These are phyloP conservation scores for Atethmia centrago DNA, from an alignment of 2,888 invertebrate species.

Conservation along the genomic window DNA sequence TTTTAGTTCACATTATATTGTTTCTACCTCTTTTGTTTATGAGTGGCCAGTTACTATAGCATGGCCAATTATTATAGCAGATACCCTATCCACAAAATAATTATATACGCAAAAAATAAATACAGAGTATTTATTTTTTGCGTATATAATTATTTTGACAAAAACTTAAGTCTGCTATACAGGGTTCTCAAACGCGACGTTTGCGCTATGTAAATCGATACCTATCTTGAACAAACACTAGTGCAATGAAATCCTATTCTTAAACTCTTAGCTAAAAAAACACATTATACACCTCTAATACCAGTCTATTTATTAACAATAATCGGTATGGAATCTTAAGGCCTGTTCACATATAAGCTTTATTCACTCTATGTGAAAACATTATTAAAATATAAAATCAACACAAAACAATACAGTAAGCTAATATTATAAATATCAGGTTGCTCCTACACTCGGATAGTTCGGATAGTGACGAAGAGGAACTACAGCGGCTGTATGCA, in stretches of 20 bases:
- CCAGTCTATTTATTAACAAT: background rate
- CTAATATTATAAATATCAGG: slow-evolving; percentile 56
- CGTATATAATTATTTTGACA: no score
- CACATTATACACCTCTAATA: background rate
- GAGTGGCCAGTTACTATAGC: no score
- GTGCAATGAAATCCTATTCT: background rate
- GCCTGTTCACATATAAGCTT: slow-evolving; percentile 52
- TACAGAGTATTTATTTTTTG: no score
- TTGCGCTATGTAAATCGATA: no score
- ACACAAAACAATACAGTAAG: slow-evolving; percentile 20
- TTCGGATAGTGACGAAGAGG: slow-evolving; percentile 54
- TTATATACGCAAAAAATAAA: background rate
- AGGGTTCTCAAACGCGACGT: background rate
- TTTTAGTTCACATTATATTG: no score
- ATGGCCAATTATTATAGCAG: no score
- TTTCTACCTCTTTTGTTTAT: no score
- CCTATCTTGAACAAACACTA: background rate
- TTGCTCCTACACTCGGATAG: slow-evolving; percentile 52
- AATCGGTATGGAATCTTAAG: slow-evolving; percentile 10
- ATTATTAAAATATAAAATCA: slow-evolving; percentile 22
- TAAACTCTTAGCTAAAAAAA: background rate
- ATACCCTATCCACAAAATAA: background rate
- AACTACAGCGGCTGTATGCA: slow-evolving; percentile 50
- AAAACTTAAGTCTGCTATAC: background rate
- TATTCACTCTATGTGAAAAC: background rate